Evolutionary conservation across 1,140 invertebrate species (phyloP).

Genomic region (Drosophila arawakana): DNA sequence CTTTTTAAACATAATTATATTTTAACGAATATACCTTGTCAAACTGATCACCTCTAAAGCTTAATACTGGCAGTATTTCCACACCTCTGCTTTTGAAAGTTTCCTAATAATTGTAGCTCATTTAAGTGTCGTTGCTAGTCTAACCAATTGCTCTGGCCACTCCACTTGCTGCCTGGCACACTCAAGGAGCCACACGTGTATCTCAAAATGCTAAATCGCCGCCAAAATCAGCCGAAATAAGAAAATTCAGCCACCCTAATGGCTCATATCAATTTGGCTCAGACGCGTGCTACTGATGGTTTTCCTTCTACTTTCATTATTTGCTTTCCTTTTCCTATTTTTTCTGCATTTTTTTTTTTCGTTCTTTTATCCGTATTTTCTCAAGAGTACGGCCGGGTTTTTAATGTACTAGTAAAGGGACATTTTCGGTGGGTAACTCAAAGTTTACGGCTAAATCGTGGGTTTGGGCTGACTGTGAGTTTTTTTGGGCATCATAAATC

Average conservation of each 20-base stretch:
- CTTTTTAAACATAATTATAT: too few relatives aligned
- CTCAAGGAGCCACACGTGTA: conserved; percentile 31
- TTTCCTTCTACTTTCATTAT: conserved; percentile 35
- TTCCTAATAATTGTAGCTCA: conserved; percentile 4
- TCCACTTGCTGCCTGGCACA: conserved; percentile 9
- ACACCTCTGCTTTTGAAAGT: not conserved
- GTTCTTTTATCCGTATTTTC: conserved; percentile 42
- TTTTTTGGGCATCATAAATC: conserved; percentile 78
- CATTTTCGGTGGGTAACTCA: conserved; percentile 13
- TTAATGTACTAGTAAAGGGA: conserved; percentile 54
- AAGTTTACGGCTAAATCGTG: conserved; percentile 22
- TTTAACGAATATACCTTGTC: too few relatives aligned
- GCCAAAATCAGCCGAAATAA: conserved; percentile 41
- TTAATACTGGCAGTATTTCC: not conserved
- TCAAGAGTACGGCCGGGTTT: conserved; percentile 46
- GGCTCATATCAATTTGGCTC: conserved; percentile 81
- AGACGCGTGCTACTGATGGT: conserved; percentile 62
- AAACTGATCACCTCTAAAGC: too few relatives aligned
- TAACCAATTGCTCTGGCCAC: conserved; percentile 7
- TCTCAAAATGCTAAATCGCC: conserved; percentile 32
- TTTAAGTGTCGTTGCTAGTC: conserved; percentile 2
- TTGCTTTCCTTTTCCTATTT: conserved; percentile 12
- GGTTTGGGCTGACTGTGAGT: conserved; percentile 55
- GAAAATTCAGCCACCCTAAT: conserved; percentile 75
- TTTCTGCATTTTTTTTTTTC: conserved; percentile 41